These are phyloP conservation scores for Coenonympha glycerion DNA, from an alignment of 2,888 invertebrate genomes.

Conservation along the genomic window DNA sequence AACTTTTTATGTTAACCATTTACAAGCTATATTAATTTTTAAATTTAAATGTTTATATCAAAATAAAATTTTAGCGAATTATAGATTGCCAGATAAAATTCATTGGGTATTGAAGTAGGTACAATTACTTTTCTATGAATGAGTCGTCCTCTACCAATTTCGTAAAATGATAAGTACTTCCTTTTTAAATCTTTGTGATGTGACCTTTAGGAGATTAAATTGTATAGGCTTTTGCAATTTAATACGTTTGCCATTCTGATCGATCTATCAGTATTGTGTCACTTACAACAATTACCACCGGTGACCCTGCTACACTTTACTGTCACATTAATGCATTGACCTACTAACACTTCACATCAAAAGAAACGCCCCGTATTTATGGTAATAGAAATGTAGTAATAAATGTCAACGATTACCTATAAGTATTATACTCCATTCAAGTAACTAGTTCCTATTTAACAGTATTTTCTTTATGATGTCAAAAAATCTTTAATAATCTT, in stretches of 20 bases:
- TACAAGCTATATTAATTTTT: too few species aligned
- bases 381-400: constrained; percentile 47
- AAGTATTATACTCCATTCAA: not conserved
- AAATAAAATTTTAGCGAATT: not conserved
- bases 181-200: too few species aligned
- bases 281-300: constrained; percentile 1
- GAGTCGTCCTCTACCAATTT: too few species aligned
- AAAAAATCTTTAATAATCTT: too few species aligned
- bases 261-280: not conserved
- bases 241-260: not conserved
- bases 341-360: constrained; percentile 20
- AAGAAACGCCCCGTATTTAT: constrained; percentile 45
- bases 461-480: not conserved
- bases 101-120: too few species aligned
- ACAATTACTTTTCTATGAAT: too few species aligned
- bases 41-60: too few species aligned
- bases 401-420: constrained; percentile 46
- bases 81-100: too few species aligned
- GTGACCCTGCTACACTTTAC: constrained; percentile 13
- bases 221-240: not conserved
- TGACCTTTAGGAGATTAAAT: not conserved
- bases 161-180: too few species aligned
- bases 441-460: not conserved
- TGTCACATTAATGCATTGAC: constrained; percentile 18
- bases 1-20: too few species aligned